phyloP scores from a whole-genome alignment of 2,113 vertebrate species.

The Tricholaema leucomelas region DNA sequence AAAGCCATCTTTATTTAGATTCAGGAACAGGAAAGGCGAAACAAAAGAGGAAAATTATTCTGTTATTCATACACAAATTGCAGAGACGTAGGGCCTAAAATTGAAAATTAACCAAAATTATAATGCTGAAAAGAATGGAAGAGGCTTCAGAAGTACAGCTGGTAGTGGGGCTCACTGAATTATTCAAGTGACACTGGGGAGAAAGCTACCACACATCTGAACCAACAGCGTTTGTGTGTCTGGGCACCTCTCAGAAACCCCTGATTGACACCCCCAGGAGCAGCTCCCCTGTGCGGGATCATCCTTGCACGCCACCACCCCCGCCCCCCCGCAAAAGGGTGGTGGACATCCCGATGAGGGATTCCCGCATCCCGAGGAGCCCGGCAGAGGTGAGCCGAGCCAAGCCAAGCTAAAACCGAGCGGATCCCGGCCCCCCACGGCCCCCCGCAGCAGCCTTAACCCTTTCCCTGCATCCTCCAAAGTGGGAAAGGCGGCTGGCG shows the following conservation, averaged over 20 bases:
- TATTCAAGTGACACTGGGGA: constrained; percentile 78
- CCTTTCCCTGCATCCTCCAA: background rate
- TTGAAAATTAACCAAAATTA: constrained; percentile 99
- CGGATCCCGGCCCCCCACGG: background rate
- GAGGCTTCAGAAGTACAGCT: constrained; percentile 90
- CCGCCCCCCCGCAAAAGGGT: background rate
- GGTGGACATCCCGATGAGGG: background rate
- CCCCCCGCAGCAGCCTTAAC: background rate
- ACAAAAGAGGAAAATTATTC: constrained; percentile 99
- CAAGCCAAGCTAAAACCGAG: background rate
- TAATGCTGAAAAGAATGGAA: constrained; percentile 91
- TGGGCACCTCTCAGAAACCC: background rate
- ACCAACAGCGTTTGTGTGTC: constrained; percentile 63
- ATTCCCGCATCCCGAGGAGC: background rate
- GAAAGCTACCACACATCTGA: constrained; percentile 78
- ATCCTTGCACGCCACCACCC: background rate
- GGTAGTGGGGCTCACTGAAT: constrained; percentile 88
- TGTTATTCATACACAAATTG: constrained; percentile 99
- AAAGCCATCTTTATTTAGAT: constrained; percentile 99
- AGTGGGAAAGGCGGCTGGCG: background rate
- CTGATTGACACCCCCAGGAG: background rate
- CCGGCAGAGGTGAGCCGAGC: background rate
- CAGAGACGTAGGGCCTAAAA: constrained; percentile 92
- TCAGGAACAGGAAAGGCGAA: constrained; percentile 99
- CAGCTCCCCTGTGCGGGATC: constrained; percentile 2